Percentiles rank a stretch among this genome's conserved stretches.
Conservation (phyloP, 2,888 invertebrate genomes). For the Ophonus ardosiacus region DNA sequence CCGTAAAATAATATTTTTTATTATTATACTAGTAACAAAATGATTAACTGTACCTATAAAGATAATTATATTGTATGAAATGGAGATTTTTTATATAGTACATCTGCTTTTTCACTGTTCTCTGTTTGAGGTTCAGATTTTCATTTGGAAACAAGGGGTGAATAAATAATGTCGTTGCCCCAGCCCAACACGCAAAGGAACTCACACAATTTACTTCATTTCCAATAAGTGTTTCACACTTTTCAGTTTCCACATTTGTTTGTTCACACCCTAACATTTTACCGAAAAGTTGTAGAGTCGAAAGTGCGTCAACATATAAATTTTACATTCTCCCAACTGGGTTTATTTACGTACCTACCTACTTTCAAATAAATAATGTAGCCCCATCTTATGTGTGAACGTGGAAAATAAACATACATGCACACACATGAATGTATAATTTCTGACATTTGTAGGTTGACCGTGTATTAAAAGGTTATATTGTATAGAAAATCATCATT, state of each 20-base stretch:
- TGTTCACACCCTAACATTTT: constrained; percentile 48
- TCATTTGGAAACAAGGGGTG: constrained; percentile 58
- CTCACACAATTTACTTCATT: constrained; percentile 60
- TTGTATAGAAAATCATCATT: too few species aligned
- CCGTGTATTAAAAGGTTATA: too few species aligned
- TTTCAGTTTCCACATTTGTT: constrained; percentile 55
- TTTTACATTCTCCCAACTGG: constrained; percentile 19
- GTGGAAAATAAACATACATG: too few species aligned
- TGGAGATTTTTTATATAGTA: not conserved
- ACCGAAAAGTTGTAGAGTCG: constrained; percentile 22
- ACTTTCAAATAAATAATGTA: constrained; percentile 10
- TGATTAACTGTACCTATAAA: too few species aligned
- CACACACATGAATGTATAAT: too few species aligned
- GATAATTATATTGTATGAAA: not conserved
- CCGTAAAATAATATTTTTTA: too few species aligned
- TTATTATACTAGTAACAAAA: too few species aligned
- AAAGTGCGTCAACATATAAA: constrained; percentile 35
- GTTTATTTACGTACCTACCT: not conserved
- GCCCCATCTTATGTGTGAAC: too few species aligned
- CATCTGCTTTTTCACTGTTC: not conserved
- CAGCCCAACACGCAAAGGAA: constrained; percentile 41
- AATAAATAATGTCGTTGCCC: constrained; percentile 55
- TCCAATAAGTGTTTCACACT: constrained; percentile 57
- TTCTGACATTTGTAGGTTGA: too few species aligned
- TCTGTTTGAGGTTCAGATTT: constrained; percentile 9